These are phyloP conservation scores for Thermophis baileyi DNA, from an alignment of 2,113 vertebrate species.

Conservation along the genomic window DNA sequence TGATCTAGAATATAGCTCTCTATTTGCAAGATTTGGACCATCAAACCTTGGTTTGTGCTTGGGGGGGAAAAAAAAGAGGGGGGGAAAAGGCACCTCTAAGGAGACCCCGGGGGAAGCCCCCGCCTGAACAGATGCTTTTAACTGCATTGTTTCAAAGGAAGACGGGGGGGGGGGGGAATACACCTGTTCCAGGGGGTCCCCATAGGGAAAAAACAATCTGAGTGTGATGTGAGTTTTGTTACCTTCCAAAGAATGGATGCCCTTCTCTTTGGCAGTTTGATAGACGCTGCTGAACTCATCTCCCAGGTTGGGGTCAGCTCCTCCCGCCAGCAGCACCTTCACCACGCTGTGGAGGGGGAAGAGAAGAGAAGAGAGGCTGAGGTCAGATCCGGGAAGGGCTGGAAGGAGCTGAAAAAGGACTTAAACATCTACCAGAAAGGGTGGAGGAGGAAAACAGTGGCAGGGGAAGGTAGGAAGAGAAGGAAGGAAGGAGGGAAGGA, in stretches of 20 bases:
- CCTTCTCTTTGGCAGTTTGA: slow-evolving; percentile 85
- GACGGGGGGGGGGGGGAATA: too few relatives aligned
- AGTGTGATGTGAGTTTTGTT: neutral
- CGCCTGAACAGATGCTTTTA: neutral
- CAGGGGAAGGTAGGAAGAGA: fast-evolving
- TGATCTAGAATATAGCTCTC: neutral
- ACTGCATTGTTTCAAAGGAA: too few relatives aligned
- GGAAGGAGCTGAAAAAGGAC: neutral
- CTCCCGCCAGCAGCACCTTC: slow-evolving; percentile 80
- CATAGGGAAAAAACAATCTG: fast-evolving
- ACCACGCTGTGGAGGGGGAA: slow-evolving; percentile 74
- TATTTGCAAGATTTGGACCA: neutral
- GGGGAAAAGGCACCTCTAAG: too few relatives aligned
- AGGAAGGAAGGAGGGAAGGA: too few relatives aligned
- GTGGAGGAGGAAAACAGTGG: too few relatives aligned
- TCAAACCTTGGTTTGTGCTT: neutral
- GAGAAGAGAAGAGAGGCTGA: neutral
- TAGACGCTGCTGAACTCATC: slow-evolving; percentile 94
- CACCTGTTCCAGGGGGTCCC: neutral
- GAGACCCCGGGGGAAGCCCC: neutral
- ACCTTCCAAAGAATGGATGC: slow-evolving; percentile 94
- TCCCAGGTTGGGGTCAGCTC: slow-evolving; percentile 87
- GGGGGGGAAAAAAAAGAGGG: too few relatives aligned
- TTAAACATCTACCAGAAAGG: neutral
- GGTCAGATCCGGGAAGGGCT: neutral